Base-by-base conservation (phyloP, 2,797 vertebrate genomes). In the Neosilurus mollespiculum region DNA sequence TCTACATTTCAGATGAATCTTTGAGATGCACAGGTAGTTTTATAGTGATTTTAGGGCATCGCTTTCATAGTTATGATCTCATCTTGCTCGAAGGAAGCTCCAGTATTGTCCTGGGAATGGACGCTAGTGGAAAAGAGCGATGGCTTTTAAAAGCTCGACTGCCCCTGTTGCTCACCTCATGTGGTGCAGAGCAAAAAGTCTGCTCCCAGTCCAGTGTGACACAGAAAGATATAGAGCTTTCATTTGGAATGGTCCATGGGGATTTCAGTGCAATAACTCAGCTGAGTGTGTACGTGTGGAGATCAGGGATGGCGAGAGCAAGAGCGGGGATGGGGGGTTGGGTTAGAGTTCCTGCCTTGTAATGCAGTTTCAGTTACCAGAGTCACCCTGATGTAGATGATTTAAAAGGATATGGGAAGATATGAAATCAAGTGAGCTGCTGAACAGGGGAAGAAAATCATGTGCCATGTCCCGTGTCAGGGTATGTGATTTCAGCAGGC, bases 151-250 rank as follows among this genome's bases (percentile, higher is more conserved):
- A 66, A 80, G 80, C 64, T 80, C 26, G 49, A 37, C 84, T 83
- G 67, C 56, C 85, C 81, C 80, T 72, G 62, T 81, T 84, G 62
- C 83, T 85, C 75, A 81, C 67, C 82, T 85, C 80, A 82, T 80
- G 81, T 81, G 81, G 69, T 37, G 37, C 53, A 53, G 64, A 78
- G 73, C 80, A 82, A 71, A 82, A 72, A 43, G 72, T 79, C 34
- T 66, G 75, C 59, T 78, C 81, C 49, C 9, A 3, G 79, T 83
- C 82, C 51, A 16, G 80, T 9, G 22, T 86, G 84, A 86, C 86
- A 83, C 78, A 70, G 78, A 54, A 82, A 81, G 85, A 88, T 88
- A 84, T 81, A 87, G 82, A 86, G 80, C 86, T 87, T 83, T 85
- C 81, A 87, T 88, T 86, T 86, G 61, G 82, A 86, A 84, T 43